Evolutionary conservation across 2,888 invertebrate species (phyloP), one percentile per base, ranked within the genome.

Genomic region (Myathropa florea): DNA sequence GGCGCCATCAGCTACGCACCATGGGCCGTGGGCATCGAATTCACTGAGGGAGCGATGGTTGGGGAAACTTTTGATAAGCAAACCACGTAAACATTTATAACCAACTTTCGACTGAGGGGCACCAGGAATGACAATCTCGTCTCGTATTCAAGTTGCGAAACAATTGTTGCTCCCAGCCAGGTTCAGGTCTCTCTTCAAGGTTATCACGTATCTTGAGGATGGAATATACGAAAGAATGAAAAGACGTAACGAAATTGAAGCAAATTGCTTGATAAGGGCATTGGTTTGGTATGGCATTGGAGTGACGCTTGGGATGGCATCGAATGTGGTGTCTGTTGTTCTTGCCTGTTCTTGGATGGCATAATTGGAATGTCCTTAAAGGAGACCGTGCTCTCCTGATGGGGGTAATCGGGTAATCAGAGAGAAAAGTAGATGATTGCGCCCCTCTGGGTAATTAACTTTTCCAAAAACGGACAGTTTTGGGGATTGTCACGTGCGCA

Each of bases 11-110:
- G 1, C 46, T 14, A n/a, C 39, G n/a, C 18, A 46, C 46, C 46
- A 7, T 18, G 46, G 46, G 7, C 4, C 2, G 7, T 4, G 2
- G 18, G 0, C 3, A 7, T 12, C 6, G 18, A 46, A 46, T 10
- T 10, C 9, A 10, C 9, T 30, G 30, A 18, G 18, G 18, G 18
- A 33, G 3, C 33, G 33, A 33, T 1, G 33, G 10, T 33, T 7
- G 33, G 9, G 10, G 33, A 33, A 6, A 10, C 6, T 7, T 7
- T 70, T 70, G 36, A 59, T 57, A 70, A 70, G 21, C 70, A 10
- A 70, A n/a, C 70, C 70, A 70, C 70, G 70, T 70, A 70, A 70
- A 70, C 70, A 70, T 70, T 70, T 70, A 70, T 59, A 70, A 59
- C 36, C 59, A 36, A 36, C 70, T 70, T 57, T 24, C 18, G 46